Conservation (phyloP, 2,113 vertebrate genomes). For the Aspiorhynchus laticeps region DNA sequence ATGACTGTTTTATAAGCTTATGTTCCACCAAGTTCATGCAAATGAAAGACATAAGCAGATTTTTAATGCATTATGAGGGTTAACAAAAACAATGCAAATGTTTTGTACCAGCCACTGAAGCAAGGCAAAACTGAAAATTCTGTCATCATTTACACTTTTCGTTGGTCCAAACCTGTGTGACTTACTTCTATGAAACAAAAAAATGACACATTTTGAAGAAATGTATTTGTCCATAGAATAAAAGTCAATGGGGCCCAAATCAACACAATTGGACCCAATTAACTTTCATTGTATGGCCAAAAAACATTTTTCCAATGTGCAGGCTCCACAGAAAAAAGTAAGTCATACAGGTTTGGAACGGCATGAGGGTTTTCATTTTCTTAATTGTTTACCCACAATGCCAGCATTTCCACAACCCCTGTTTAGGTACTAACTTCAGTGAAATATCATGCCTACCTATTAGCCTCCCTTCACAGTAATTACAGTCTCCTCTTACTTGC, state of each 20-base stretch:
- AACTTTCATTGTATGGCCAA: not conserved
- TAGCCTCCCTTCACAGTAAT: slow-evolving; percentile 51
- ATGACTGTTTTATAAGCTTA: too few relatives aligned
- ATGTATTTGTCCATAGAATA: not conserved
- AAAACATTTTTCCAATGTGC: too few relatives aligned
- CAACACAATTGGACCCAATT: not conserved
- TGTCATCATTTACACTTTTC: too few relatives aligned
- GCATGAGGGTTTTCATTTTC: not conserved
- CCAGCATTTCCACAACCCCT: slow-evolving; percentile 26
- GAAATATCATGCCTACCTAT: slow-evolving; percentile 41
- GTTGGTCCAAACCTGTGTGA: too few relatives aligned
- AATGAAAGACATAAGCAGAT: too few relatives aligned
- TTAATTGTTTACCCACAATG: slow-evolving; percentile 30
- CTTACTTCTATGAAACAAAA: too few relatives aligned
- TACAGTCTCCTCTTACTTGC: slow-evolving; percentile 45
- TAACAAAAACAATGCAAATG: not conserved
- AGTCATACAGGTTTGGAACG: not conserved
- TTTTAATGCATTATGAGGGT: too few relatives aligned
- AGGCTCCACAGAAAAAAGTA: not conserved
- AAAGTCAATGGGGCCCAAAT: not conserved
- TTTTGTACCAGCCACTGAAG: slow-evolving; percentile 14
- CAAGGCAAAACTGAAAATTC: not conserved
- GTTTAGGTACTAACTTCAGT: slow-evolving; percentile 36
- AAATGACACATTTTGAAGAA: too few relatives aligned
- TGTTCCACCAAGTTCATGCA: too few relatives aligned